Conservation (phyloP, 2,888 invertebrate species). For the Crepidodera aurea region DNA sequence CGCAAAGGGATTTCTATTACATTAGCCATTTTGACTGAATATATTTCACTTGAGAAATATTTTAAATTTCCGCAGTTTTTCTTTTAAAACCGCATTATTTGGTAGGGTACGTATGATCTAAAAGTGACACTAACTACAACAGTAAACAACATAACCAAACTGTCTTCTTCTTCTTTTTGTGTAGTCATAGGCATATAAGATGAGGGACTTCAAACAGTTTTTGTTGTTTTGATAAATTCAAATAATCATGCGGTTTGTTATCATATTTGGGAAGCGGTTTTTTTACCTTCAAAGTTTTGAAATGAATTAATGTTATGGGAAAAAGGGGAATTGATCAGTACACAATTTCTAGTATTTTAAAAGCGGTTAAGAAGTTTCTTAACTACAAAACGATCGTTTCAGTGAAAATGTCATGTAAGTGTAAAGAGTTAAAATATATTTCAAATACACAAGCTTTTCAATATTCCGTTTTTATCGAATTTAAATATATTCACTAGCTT, state of each 20-base stretch:
- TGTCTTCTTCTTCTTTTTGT: background rate
- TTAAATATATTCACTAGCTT: background rate
- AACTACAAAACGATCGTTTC: background rate
- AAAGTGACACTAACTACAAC: background rate
- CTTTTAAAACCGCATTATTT: background rate
- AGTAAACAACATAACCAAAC: background rate
- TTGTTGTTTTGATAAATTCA: too few species aligned
- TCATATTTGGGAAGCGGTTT: too few species aligned
- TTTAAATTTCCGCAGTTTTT: background rate
- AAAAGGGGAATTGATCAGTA: too few species aligned
- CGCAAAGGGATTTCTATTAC: slow-evolving; percentile 90
- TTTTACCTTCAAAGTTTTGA: too few species aligned
- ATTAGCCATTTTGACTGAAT: slow-evolving; percentile 60
- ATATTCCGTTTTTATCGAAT: background rate
- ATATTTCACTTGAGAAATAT: background rate
- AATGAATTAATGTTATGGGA: too few species aligned
- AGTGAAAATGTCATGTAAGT: background rate
- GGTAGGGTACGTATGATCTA: background rate
- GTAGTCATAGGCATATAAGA: too few species aligned
- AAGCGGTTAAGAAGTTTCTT: background rate
- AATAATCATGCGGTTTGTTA: too few species aligned
- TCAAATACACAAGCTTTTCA: too few species aligned
- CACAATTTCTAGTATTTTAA: too few species aligned
- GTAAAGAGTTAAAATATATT: too few species aligned
- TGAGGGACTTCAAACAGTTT: too few species aligned